These are phyloP conservation scores for Pterocles burchelli DNA, from an alignment of 2,113 vertebrate species.

Conservation along the genomic window DNA sequence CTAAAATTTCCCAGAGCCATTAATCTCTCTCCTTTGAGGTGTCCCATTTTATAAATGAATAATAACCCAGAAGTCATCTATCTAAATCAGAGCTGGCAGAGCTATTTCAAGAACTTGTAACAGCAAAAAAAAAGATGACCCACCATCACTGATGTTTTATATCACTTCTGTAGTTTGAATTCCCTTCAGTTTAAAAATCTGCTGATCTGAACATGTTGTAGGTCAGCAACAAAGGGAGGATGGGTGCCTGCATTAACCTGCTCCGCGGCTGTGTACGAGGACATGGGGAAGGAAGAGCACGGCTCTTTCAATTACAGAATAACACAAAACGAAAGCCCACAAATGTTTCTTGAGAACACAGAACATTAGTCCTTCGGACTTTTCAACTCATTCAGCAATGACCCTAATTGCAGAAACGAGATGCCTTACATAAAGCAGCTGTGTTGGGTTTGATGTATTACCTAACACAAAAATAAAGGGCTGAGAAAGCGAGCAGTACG, in stretches of 20 bases:
- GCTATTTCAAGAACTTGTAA: background rate
- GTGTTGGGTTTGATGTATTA: background rate
- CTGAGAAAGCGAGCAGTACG: fast-evolving
- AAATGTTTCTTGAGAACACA: background rate
- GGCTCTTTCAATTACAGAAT: background rate
- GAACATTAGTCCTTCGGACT: background rate
- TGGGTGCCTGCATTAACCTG: background rate
- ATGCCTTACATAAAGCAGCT: background rate
- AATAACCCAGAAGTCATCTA: background rate
- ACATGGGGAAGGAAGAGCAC: background rate
- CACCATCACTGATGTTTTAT: background rate
- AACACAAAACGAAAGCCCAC: background rate
- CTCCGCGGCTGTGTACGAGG: background rate
- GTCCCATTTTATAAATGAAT: slow-evolving; percentile 15
- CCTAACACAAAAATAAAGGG: background rate
- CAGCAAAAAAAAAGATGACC: background rate
- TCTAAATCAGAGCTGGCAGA: background rate
- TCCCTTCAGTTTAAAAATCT: background rate
- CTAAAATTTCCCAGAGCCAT: background rate
- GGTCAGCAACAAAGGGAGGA: background rate
- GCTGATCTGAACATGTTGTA: background rate
- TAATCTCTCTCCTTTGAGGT: background rate
- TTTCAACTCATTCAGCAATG: background rate
- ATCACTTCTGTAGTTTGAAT: background rate
- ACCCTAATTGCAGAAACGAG: background rate